A percentile compares a stretch with the other conserved stretches of the same genome.
Conservation (phyloP, 1,140 invertebrate genomes). For the Eriosoma lanigerum region DNA sequence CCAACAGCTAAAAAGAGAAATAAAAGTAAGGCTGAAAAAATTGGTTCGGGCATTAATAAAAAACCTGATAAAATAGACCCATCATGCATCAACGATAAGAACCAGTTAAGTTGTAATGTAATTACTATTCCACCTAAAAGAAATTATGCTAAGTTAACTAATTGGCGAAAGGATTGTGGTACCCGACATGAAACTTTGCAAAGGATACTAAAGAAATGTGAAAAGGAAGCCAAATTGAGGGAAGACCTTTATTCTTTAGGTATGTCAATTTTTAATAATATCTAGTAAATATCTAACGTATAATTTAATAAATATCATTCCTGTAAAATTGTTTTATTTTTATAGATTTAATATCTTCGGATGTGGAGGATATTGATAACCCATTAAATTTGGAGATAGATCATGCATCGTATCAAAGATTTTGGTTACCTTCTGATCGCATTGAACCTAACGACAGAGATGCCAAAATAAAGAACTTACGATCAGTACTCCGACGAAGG, state of each 20-base stretch:
- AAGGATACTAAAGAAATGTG: constrained; percentile 55
- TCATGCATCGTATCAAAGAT: constrained; percentile 36
- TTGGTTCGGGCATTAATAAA: neutral
- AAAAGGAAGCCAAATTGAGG: constrained; percentile 56
- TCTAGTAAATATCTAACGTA: neutral
- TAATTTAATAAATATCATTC: no score
- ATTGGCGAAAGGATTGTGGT: constrained; percentile 55
- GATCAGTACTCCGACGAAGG: constrained; percentile 34
- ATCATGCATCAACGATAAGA: neutral
- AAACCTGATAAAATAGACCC: constrained; percentile 38
- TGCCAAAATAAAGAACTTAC: constrained; percentile 35
- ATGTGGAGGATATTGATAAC: constrained; percentile 9
- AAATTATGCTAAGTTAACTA: constrained; percentile 52
- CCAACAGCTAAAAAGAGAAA: constrained; percentile 5
- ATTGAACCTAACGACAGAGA: constrained; percentile 21
- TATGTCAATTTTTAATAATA: constrained; percentile 52
- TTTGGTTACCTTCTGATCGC: constrained; percentile 39
- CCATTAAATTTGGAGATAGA: constrained; percentile 41
- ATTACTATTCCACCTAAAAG: constrained; percentile 54
- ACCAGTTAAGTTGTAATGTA: constrained; percentile 43
- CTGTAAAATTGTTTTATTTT: neutral
- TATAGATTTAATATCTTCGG: constrained; percentile 42
- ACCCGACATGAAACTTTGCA: constrained; percentile 56
- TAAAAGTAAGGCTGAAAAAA: constrained; percentile 34
- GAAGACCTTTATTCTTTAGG: constrained; percentile 59